These are phyloP conservation scores for Myotis davidii DNA, from an alignment of 2,113 vertebrate species.

Conservation along the genomic window DNA sequence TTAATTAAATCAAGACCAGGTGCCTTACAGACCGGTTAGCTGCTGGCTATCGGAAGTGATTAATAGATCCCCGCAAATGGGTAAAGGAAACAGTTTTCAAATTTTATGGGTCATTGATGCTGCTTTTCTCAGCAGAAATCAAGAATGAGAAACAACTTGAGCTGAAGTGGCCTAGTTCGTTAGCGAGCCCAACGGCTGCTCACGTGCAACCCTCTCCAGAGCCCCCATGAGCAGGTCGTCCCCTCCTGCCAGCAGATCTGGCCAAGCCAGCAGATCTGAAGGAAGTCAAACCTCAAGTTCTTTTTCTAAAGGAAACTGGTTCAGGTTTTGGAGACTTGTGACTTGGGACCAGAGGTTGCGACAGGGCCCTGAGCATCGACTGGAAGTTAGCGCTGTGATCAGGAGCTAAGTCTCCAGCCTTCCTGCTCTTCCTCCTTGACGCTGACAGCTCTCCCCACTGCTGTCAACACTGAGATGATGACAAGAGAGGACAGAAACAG, in stretches of 20 bases:
- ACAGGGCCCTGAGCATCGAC: background rate
- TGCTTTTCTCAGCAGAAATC: conserved; percentile 67
- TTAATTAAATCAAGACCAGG: conserved; percentile 76
- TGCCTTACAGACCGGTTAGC: conserved; percentile 64
- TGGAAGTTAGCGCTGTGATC: accelerated
- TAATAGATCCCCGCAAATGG: conserved; percentile 58
- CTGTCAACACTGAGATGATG: background rate
- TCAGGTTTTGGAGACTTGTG: background rate
- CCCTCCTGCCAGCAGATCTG: background rate
- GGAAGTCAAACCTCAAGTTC: background rate
- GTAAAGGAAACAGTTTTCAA: conserved; percentile 32
- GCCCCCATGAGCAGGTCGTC: background rate
- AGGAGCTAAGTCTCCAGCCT: background rate
- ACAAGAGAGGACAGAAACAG: background rate
- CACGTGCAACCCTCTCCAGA: background rate
- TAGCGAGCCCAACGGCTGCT: background rate
- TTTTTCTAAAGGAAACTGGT: background rate
- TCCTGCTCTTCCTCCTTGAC: background rate
- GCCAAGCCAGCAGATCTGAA: background rate
- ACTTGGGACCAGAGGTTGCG: background rate
- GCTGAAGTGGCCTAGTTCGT: background rate
- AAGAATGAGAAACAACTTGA: background rate
- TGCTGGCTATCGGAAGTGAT: conserved; percentile 71
- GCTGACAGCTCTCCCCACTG: background rate
- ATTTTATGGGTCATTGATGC: conserved; percentile 51